Conservation (phyloP, 2,888 invertebrate genomes). For the Alviniconcha strummeri region DNA sequence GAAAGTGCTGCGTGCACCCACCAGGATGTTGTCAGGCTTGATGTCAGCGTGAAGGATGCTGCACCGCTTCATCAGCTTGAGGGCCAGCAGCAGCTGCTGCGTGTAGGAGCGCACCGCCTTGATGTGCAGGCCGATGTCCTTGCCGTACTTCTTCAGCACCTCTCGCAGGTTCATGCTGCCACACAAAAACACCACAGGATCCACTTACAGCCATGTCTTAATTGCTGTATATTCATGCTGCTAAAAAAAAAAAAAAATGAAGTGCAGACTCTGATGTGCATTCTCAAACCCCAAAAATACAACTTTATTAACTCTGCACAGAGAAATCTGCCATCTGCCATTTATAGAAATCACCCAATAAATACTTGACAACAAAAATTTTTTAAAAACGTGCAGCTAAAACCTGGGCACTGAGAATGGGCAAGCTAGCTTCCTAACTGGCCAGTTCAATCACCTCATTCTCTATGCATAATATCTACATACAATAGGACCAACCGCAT, state of each 20-base stretch:
- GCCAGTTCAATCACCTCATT: no score
- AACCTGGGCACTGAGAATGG: no score
- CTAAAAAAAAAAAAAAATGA: not conserved
- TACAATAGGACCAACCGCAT: no score
- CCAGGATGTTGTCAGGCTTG: constrained; percentile 99
- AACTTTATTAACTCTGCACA: no score
- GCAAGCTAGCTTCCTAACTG: no score
- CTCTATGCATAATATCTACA: no score
- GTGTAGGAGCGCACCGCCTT: constrained; percentile 98
- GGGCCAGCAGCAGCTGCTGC: constrained; percentile 89
- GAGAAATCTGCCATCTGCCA: no score
- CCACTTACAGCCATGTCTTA: not conserved
- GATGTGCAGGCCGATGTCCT: constrained; percentile 94
- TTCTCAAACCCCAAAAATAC: no score
- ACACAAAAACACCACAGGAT: constrained; percentile 30
- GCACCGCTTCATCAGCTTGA: constrained; percentile 94
- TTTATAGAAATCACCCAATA: no score
- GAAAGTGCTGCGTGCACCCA: constrained; percentile 65
- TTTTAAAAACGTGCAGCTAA: no score
- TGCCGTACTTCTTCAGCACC: constrained; percentile 97
- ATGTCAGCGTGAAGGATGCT: constrained; percentile 98
- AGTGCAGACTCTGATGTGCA: not conserved
- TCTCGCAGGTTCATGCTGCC: constrained; percentile 77
- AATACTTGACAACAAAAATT: no score
- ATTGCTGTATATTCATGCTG: not conserved